These are phyloP conservation scores for Chrysina gloriosa DNA, from an alignment of 2,888 invertebrate genomes.

Conservation along the genomic window DNA sequence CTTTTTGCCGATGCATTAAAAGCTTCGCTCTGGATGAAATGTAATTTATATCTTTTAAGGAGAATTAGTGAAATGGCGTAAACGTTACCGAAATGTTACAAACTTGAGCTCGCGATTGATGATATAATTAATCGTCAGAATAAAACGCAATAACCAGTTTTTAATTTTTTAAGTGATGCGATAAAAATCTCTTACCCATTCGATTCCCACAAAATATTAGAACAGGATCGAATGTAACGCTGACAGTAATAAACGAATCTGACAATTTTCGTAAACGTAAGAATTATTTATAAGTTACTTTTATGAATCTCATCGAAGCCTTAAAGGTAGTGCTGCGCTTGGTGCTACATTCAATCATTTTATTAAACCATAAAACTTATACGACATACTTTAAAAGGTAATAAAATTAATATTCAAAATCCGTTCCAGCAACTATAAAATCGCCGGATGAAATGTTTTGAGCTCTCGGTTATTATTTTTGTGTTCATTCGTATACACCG, in stretches of 20 bases:
- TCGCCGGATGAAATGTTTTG: conserved; percentile 50
- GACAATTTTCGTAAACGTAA: not conserved
- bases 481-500: too few relatives aligned
- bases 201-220: not conserved
- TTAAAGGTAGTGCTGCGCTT: conserved; percentile 2
- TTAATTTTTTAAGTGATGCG: not conserved
- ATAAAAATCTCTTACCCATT: not conserved
- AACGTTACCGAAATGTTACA: not conserved
- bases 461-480: not conserved
- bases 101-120: not conserved
- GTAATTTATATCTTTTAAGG: conserved; percentile 8
- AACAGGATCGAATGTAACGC: not conserved
- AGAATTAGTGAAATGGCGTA: not conserved
- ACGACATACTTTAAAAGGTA: conserved; percentile 60
- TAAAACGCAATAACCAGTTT: too few relatives aligned
- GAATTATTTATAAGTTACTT: not conserved
- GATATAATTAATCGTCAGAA: not conserved
- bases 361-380: conserved; percentile 60
- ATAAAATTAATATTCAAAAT: conserved; percentile 62
- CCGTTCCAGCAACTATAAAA: conserved; percentile 55
- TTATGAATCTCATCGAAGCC: conserved; percentile 20
- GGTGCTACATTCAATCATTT: conserved; percentile 55
- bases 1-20: conserved; percentile 16
- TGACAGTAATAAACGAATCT: not conserved
- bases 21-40: not conserved